Conservation (phyloP, 2,113 vertebrate genomes). For the Rhizomys pruinosus region DNA sequence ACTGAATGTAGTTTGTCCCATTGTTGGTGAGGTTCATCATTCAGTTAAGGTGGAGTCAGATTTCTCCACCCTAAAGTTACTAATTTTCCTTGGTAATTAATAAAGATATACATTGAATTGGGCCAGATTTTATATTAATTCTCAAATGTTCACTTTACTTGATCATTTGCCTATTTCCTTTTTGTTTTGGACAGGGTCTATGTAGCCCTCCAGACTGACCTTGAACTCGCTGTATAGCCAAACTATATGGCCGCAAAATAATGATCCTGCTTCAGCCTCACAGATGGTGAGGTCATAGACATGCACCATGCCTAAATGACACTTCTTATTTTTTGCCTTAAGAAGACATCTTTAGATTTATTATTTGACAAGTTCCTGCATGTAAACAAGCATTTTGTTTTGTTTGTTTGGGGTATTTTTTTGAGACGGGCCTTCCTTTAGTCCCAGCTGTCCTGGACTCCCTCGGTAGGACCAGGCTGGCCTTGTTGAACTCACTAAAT, state of each 20-base stretch:
- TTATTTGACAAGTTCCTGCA: neutral
- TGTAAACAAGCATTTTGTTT: no score
- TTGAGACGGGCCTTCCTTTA: no score
- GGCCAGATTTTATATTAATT: neutral
- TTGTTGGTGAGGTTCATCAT: neutral
- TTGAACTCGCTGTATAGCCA: neutral
- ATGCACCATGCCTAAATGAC: neutral
- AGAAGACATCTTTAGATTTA: no score
- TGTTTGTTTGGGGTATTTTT: no score
- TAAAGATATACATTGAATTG: neutral
- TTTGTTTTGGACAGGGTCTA: no score
- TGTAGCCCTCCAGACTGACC: neutral
- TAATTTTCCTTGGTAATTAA: neutral
- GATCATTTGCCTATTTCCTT: neutral
- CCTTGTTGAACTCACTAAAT: no score
- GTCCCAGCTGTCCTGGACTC: no score
- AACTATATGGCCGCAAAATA: neutral
- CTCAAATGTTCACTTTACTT: neutral
- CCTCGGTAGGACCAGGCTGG: no score
- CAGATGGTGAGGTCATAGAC: neutral
- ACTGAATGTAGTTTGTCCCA: neutral
- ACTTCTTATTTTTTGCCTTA: no score
- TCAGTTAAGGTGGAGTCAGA: neutral
- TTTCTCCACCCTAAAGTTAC: neutral
- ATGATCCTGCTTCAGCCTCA: neutral